phyloP scores from a whole-genome alignment of 2,797 vertebrate species.

The Darevskia nairensis region DNA sequence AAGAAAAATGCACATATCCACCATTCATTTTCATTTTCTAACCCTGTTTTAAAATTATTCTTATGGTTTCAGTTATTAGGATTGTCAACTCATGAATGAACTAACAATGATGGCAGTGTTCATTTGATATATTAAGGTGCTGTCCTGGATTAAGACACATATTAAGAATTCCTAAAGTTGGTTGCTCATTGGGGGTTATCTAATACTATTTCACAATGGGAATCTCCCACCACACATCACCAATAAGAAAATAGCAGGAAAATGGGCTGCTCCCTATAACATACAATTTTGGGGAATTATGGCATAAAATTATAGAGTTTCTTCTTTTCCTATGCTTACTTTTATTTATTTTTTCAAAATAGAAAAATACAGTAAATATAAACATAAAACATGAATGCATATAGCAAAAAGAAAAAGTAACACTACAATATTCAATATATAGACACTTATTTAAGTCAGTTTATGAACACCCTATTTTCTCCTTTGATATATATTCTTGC shows the following conservation, averaged over 20 bases:
- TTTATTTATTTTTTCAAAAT: too few species aligned
- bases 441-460: too few species aligned
- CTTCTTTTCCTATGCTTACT: neutral
- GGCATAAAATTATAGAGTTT: neutral
- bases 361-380: too few species aligned
- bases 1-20: neutral
- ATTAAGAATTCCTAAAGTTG: neutral
- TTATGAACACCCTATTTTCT: too few species aligned
- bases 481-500: too few species aligned
- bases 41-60: too few species aligned
- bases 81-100: neutral
- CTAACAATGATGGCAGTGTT: slow-evolving; percentile 8
- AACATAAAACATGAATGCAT: too few species aligned
- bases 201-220: too few species aligned
- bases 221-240: neutral
- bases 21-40: slow-evolving; percentile 4
- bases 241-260: neutral
- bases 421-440: too few species aligned
- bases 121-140: neutral
- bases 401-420: too few species aligned
- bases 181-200: neutral
- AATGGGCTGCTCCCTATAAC: neutral
- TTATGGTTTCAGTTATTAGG: neutral
- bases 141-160: neutral
- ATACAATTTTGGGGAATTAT: too few species aligned